Evolutionary conservation across 2,797 vertebrate species (phyloP), one percentile per base, ranked within the genome.

Genomic region (Amazona finschi): DNA sequence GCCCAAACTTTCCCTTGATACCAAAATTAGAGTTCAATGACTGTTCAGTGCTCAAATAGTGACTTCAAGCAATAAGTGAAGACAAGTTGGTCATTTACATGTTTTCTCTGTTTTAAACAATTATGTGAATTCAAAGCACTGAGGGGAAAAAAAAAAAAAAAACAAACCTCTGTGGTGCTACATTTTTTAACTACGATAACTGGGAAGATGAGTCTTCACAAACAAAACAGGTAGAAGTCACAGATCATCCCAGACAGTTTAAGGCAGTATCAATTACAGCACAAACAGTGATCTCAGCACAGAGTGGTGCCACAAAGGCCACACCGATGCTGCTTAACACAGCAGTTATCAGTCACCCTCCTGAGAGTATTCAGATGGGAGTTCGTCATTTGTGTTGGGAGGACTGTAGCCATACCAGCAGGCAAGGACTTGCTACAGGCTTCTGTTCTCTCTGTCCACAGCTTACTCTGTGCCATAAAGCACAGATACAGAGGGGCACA

Each of bases 51-150:
- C 36, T 77, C 36, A 53, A 69, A 61, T 2, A 87, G 22, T n/a
- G 18, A 67, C 55, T 72, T 83, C 31, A 81, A 46, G 16, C 38
- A 72, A 2, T 31, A 74, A 53, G 11, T 21, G 19, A 50, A 72
- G 31, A 2, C n/a, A 76, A 76, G 41, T 43, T 50, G 30, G 20
- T 60, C 20, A 31, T 74, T 78, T 72, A 61, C 0, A 0, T 1
- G 2, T 76, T 87, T 84, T 30, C 46, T 64, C 52, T 49, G 16
- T 44, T 94, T 94, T 47, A 75, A 93, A 75, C 28, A 78, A 44
- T 16, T 47, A 27, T 6, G 7, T 52, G 27, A 83, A 85, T 61
- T 81, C n/a, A 65, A 71, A 89, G 13, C 43, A 53, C 8, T 11
- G 30, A 77, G 52, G 38, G 52, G 36, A 8, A 31, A 49, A 75